Conservation (phyloP, 2,113 vertebrate species). For the Rallus limicola region DNA sequence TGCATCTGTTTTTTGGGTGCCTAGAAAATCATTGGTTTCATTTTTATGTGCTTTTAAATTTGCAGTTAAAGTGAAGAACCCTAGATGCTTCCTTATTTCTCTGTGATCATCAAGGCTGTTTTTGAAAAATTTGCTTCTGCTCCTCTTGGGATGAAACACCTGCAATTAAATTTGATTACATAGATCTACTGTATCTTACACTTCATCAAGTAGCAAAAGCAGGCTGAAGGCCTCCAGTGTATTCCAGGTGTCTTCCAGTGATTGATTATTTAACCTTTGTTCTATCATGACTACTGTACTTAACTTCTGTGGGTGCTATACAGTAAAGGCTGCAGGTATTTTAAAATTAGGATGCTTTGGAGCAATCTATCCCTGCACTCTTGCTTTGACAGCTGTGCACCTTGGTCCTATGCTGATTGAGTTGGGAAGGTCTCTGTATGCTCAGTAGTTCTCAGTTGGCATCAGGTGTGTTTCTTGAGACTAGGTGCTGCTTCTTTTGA, state of each 20-base stretch:
- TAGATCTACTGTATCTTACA: not conserved
- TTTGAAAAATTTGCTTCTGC: not conserved
- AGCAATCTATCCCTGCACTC: not conserved
- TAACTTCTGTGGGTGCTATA: not conserved
- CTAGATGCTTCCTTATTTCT: not conserved
- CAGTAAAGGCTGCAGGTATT: not conserved
- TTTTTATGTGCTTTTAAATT: not conserved
- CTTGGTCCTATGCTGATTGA: not conserved
- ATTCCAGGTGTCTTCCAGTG: not conserved
- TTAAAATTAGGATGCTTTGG: not conserved
- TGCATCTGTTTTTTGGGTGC: conserved; percentile 3
- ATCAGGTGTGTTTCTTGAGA: not conserved
- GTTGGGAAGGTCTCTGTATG: not conserved
- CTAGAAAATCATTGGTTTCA: not conserved
- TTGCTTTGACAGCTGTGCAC: not conserved
- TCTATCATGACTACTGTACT: not conserved
- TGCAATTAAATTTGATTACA: not conserved
- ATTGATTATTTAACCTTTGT: not conserved
- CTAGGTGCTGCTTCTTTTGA: not conserved
- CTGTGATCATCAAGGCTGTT: not conserved
- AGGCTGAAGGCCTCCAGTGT: not conserved
- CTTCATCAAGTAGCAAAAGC: not conserved
- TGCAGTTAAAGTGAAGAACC: not conserved
- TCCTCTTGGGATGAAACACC: not conserved
- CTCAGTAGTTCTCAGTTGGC: not conserved